phyloP scores from a whole-genome alignment of 1,140 invertebrate genomes.

The Trypoxylus dichotomus region DNA sequence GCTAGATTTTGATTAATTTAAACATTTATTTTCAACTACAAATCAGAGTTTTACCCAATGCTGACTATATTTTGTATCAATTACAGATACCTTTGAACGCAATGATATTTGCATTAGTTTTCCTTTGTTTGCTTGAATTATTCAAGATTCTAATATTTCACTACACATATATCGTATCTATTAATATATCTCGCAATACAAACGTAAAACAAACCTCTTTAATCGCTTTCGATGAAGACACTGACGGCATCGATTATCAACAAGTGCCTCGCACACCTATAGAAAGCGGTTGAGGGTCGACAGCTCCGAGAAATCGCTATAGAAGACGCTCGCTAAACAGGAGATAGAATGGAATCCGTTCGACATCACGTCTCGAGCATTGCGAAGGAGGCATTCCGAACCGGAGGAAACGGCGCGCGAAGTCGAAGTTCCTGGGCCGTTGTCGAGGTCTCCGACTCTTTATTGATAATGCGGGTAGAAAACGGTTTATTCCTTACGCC shows the following conservation, averaged over 20 bases:
- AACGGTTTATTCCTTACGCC: conserved; percentile 39
- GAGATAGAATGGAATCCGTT: background rate
- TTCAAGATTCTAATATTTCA: no score
- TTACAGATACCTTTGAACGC: no score
- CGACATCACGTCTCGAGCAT: background rate
- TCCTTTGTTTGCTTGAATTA: no score
- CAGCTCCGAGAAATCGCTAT: background rate
- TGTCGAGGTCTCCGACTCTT: background rate
- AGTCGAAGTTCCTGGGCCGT: conserved; percentile 7
- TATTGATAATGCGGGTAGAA: background rate
- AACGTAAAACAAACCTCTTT: background rate
- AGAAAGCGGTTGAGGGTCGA: background rate
- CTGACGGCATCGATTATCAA: background rate
- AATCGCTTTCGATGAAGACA: background rate
- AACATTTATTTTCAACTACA: no score
- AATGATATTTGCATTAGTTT: no score
- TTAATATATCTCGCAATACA: background rate
- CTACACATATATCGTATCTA: no score
- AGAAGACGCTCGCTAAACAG: background rate
- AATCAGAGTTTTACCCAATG: no score
- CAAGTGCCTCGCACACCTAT: background rate
- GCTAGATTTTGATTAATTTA: no score
- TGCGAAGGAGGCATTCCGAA: conserved; percentile 3
- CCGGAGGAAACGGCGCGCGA: background rate
- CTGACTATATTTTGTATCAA: no score